Conservation (phyloP, 1,140 invertebrate genomes). For the Drosophila varians region DNA sequence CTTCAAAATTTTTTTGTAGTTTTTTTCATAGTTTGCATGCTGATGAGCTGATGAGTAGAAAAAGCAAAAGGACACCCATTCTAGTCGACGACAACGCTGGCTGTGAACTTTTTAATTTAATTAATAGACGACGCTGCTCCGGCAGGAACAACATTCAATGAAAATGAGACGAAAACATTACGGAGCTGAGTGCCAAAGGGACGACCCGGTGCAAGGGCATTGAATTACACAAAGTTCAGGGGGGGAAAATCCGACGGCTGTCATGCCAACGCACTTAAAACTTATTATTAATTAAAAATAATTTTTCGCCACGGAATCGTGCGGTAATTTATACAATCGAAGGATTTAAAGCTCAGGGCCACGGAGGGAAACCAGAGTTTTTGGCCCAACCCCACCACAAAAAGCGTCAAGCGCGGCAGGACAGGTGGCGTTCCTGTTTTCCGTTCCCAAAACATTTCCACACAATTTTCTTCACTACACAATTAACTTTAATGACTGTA, state of each 20-base stretch:
- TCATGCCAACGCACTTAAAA: slow-evolving; percentile 55
- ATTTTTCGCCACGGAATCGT: slow-evolving; percentile 31
- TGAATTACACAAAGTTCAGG: slow-evolving; percentile 72
- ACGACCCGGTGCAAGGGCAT: slow-evolving; percentile 40
- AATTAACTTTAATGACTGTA: slow-evolving; percentile 77
- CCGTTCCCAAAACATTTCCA: slow-evolving; percentile 16
- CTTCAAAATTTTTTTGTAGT: not conserved
- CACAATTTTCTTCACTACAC: slow-evolving; percentile 40
- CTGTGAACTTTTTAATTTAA: slow-evolving; percentile 76
- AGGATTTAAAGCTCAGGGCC: slow-evolving; percentile 32
- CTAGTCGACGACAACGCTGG: slow-evolving; percentile 31
- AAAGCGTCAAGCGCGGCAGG: slow-evolving; percentile 8
- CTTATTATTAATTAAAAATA: slow-evolving; percentile 78
- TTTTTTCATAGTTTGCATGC: slow-evolving; percentile 64
- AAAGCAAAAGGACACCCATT: slow-evolving; percentile 1
- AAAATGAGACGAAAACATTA: slow-evolving; percentile 35
- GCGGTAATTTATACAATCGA: slow-evolving; percentile 48
- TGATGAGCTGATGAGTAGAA: slow-evolving; percentile 34
- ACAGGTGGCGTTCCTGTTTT: slow-evolving; percentile 8
- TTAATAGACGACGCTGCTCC: slow-evolving; percentile 61
- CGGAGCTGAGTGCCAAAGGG: slow-evolving; percentile 6
- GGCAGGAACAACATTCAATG: slow-evolving; percentile 31
- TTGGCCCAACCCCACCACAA: slow-evolving; percentile 13
- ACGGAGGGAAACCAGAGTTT: not conserved
- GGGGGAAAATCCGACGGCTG: slow-evolving; percentile 12